Conservation (phyloP, 2,113 vertebrate genomes). For the Thryonomys swinderianus region DNA sequence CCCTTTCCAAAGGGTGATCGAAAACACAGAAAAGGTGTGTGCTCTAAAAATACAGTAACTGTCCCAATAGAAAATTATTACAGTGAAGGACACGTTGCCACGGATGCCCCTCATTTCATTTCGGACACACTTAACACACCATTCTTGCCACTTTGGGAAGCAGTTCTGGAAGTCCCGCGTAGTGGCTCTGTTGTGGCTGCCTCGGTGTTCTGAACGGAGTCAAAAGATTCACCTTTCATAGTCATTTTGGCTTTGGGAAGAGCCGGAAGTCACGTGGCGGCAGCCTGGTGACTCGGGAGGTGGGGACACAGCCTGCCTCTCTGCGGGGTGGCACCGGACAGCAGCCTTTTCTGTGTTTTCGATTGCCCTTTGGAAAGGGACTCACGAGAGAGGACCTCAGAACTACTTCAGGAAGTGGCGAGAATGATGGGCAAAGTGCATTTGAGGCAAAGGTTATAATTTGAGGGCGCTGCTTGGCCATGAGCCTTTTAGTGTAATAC, state of each 20-base stretch:
- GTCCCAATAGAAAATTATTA: not conserved
- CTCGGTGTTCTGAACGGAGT: not conserved
- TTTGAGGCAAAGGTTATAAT: not conserved
- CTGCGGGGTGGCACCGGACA: not conserved
- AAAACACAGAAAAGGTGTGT: not conserved
- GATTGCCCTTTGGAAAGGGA: not conserved
- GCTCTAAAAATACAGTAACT: not conserved
- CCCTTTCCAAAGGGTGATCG: not conserved
- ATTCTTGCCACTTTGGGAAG: not conserved
- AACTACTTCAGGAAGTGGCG: not conserved
- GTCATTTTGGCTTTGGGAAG: not conserved
- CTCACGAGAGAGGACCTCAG: not conserved
- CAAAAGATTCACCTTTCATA: not conserved
- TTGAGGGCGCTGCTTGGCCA: not conserved
- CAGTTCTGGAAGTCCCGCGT: not conserved
- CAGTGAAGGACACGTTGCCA: not conserved
- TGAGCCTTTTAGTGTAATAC: not conserved
- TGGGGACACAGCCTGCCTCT: not conserved
- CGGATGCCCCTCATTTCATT: not conserved
- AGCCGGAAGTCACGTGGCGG: not conserved
- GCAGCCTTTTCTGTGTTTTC: not conserved
- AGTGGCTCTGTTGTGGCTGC: not conserved
- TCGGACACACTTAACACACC: not conserved
- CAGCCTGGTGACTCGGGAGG: not conserved
- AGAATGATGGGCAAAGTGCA: not conserved